phyloP scores from a whole-genome alignment of 1,140 invertebrate species.

The Lucilia cuprina region DNA sequence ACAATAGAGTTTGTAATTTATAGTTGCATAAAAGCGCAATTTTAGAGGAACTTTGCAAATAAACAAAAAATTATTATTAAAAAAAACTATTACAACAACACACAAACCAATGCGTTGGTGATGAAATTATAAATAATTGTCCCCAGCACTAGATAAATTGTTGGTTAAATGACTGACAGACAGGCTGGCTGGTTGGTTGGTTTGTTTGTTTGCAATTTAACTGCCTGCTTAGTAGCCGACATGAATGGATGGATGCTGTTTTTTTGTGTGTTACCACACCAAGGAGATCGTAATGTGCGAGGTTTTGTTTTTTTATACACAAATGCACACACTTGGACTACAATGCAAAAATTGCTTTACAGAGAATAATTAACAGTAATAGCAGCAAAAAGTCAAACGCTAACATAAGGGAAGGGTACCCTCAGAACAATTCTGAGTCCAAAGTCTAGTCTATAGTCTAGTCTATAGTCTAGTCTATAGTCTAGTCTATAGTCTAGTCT shows the following conservation, averaged over 20 bases:
- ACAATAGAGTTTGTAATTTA: not conserved
- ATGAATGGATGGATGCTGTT: slow-evolving; percentile 17
- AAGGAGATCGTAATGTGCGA: not conserved
- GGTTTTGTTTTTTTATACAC: not conserved
- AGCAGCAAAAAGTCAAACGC: not conserved
- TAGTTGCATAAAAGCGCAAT: slow-evolving; percentile 11
- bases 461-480: no score
- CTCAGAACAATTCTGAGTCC: not conserved
- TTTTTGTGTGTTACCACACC: not conserved
- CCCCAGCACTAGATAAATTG: not conserved
- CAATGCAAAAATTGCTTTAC: slow-evolving; percentile 14
- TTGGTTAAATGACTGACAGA: slow-evolving; percentile 12
- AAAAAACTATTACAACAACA: not conserved
- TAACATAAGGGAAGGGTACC: not conserved
- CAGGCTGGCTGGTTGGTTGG: not conserved
- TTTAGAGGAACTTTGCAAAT: slow-evolving; percentile 16
- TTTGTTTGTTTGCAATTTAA: not conserved
- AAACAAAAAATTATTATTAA: not conserved
- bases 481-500: no score
- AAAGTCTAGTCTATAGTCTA: no score
- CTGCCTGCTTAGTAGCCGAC: not conserved
- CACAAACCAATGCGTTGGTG: slow-evolving; percentile 16
- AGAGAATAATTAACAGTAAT: slow-evolving; percentile 8
- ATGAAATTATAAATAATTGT: slow-evolving; percentile 35
- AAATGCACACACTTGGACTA: slow-evolving; percentile 7